Evolutionary conservation across 2,113 vertebrate species (phyloP).

Genomic region (Steatornis caripensis): DNA sequence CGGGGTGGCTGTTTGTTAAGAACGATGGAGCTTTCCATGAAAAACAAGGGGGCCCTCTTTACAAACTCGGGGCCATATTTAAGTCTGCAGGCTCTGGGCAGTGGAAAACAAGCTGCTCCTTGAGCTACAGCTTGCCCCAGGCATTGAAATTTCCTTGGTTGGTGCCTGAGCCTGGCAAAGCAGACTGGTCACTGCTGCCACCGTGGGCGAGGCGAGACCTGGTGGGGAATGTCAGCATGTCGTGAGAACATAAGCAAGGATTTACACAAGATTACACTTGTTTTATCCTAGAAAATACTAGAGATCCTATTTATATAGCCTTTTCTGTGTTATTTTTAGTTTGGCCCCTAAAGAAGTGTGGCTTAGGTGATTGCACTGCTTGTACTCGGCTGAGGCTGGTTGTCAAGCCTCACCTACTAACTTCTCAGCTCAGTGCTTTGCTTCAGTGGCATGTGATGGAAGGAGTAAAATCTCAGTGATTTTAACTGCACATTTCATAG

Average conservation of each 20-base stretch:
- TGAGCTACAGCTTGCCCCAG: not conserved
- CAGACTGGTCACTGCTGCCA: not conserved
- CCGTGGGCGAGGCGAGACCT: not conserved
- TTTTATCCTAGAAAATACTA: not conserved
- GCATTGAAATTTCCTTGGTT: not conserved
- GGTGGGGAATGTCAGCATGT: not conserved
- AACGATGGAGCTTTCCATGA: not conserved
- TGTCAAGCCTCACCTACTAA: not conserved
- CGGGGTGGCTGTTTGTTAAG: not conserved
- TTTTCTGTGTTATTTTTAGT: not conserved
- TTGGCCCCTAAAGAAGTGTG: not conserved
- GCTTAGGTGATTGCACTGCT: not conserved
- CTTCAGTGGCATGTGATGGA: not conserved
- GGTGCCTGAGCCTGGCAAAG: not conserved
- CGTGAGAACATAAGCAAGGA: not conserved
- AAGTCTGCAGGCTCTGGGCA: not conserved
- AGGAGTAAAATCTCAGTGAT: not conserved
- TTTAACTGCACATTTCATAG: not conserved
- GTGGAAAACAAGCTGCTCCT: not conserved
- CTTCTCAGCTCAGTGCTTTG: conserved; percentile 1
- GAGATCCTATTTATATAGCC: not conserved
- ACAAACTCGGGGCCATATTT: not conserved
- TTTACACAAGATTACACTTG: not conserved
- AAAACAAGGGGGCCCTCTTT: not conserved
- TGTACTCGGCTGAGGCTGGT: not conserved